Evolutionary conservation across 2,113 vertebrate genomes (phyloP).

Genomic region (Platycercus adscitus): DNA sequence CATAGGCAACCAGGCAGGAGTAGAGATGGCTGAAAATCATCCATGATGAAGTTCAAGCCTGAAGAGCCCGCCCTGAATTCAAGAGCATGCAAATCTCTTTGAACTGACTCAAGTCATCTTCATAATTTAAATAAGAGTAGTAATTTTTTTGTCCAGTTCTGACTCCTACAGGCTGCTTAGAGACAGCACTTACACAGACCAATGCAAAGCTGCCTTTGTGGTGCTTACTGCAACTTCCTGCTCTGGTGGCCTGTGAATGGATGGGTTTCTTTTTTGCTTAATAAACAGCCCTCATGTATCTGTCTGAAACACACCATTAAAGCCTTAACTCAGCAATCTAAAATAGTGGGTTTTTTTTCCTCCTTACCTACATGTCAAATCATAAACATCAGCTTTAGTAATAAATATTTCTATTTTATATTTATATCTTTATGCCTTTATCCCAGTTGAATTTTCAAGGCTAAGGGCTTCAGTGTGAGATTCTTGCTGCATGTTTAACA

Average conservation of each 20-base stretch:
- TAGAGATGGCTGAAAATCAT: not conserved
- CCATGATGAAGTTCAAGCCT: not conserved
- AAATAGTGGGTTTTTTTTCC: not conserved
- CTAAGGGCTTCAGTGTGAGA: slow-evolving; percentile 14
- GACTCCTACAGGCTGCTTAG: not conserved
- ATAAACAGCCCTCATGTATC: not conserved
- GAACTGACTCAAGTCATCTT: not conserved
- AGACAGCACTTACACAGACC: not conserved
- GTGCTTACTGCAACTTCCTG: not conserved
- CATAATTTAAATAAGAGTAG: not conserved
- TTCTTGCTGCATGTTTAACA: slow-evolving; percentile 31
- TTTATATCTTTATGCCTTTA: slow-evolving; percentile 34
- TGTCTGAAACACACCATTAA: slow-evolving; percentile 18
- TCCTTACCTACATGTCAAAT: slow-evolving; percentile 35
- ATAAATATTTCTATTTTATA: slow-evolving; percentile 66
- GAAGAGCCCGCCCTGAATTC: not conserved
- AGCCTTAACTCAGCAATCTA: slow-evolving; percentile 33
- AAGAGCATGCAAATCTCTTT: not conserved
- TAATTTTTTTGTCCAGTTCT: not conserved
- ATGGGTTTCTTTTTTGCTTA: not conserved
- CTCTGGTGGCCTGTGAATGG: not conserved
- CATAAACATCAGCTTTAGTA: slow-evolving; percentile 23
- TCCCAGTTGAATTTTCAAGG: slow-evolving; percentile 57
- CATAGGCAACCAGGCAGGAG: not conserved
- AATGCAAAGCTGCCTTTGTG: not conserved